phyloP scores from a whole-genome alignment of 92 coral and sea anemone species.

The Epizoanthus ramosus region DNA sequence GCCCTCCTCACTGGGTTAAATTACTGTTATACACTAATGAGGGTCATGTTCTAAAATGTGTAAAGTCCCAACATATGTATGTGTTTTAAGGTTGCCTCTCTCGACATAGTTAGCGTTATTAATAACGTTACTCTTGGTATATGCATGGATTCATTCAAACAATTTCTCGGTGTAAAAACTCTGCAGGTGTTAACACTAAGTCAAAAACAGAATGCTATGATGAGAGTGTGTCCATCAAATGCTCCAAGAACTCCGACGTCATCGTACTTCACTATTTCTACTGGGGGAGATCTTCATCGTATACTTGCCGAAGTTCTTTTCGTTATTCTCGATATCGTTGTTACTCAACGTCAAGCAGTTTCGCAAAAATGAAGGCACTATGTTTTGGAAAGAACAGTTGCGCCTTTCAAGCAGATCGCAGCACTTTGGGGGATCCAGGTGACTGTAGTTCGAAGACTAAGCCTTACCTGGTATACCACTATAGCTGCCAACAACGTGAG shows the following conservation, averaged over 20 bases:
- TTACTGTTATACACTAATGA: too few species aligned
- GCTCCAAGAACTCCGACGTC: background rate
- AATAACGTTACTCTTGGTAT: too few species aligned
- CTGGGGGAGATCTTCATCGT: background rate
- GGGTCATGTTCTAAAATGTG: too few species aligned
- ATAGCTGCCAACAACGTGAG: constrained; percentile 5
- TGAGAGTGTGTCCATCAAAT: background rate
- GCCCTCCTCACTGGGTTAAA: too few species aligned
- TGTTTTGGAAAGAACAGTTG: background rate
- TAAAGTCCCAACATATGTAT: too few species aligned
- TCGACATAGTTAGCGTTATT: too few species aligned
- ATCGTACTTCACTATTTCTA: background rate
- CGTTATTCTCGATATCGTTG: background rate
- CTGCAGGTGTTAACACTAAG: too few species aligned
- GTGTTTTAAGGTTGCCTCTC: too few species aligned
- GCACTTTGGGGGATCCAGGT: background rate
- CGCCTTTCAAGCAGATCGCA: background rate
- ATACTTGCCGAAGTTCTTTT: too few species aligned
- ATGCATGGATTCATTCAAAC: too few species aligned
- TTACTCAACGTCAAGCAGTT: background rate
- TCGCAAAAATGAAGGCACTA: background rate
- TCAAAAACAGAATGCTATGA: background rate
- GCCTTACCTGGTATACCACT: background rate
- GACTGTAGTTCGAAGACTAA: background rate
- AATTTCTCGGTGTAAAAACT: too few species aligned